A percentile compares a stretch with the other conserved stretches of the same genome.
phyloP scores from a whole-genome alignment of 2,113 vertebrate species.

The Oreocharis arfaki region DNA sequence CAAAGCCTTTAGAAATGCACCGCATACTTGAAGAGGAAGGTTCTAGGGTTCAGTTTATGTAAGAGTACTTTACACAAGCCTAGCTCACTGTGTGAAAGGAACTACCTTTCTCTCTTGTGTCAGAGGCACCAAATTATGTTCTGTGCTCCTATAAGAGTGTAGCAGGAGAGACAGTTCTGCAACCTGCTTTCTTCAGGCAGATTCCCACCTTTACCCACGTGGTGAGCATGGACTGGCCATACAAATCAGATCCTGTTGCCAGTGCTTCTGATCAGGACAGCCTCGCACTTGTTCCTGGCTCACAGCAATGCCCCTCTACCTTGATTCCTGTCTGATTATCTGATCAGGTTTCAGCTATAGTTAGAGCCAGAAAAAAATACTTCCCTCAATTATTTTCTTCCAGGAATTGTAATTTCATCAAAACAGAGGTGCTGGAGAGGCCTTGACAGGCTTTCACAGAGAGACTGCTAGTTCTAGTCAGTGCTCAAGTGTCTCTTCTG shows the following conservation, averaged over 20 bases:
- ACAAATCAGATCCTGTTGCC: neutral
- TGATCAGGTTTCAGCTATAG: neutral
- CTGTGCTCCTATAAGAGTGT: neutral
- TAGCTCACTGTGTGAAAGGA: neutral
- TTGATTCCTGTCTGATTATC: neutral
- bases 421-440: rapidly evolving
- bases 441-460: neutral
- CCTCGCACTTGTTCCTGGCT: neutral
- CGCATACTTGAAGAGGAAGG: neutral
- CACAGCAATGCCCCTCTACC: neutral
- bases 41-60: neutral
- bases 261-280: neutral
- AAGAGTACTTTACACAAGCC: neutral
- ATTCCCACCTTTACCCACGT: neutral
- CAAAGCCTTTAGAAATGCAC: neutral
- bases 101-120: rapidly evolving
- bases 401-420: neutral
- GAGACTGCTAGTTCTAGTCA: neutral
- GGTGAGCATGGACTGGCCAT: neutral
- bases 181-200: neutral
- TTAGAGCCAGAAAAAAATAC: neutral
- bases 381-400: neutral
- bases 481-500: neutral
- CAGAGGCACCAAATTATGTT: neutral
- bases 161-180: neutral